These are phyloP conservation scores for Dreissena polymorpha DNA, from an alignment of 1,140 invertebrate species.

Conservation along the genomic window DNA sequence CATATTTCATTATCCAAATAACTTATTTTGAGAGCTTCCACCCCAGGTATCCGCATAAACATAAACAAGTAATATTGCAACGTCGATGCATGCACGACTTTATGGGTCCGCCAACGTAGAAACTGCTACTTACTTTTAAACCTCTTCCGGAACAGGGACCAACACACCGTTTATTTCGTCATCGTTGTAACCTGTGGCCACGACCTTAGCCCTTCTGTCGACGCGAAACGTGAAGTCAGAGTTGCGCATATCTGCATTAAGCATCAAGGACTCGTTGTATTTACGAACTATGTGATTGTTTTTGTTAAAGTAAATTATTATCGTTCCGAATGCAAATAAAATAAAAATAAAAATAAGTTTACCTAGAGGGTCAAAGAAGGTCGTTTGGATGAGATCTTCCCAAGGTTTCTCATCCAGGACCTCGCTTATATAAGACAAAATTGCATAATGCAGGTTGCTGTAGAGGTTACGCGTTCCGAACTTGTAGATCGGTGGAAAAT, in stretches of 20 bases:
- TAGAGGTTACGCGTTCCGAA: constrained; percentile 54
- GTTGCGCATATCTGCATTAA: constrained; percentile 37
- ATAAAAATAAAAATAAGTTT: not conserved
- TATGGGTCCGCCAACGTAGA: no score
- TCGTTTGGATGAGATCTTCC: constrained; percentile 42
- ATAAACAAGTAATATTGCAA: no score
- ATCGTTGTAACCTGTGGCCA: constrained; percentile 48
- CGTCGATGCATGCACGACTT: no score
- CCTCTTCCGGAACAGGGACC: constrained; percentile 46
- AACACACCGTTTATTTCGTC: constrained; percentile 25
- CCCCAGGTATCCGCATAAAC: no score
- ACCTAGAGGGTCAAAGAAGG: constrained; percentile 49
- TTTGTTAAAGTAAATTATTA: no score
- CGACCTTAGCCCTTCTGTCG: constrained; percentile 31
- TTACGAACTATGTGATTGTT: no score
- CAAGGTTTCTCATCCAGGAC: constrained; percentile 43
- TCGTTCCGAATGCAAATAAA: no score
- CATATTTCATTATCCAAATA: no score
- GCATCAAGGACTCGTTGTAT: no score
- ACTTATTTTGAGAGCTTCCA: no score
- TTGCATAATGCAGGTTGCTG: constrained; percentile 54
- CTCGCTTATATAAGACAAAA: constrained; percentile 45
- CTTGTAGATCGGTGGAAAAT: constrained; percentile 39
- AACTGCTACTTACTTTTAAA: constrained; percentile 45
- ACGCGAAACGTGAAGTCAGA: constrained; percentile 40